Base-by-base conservation (phyloP, 2,888 invertebrate species). In the Schizaphis graminum region DNA sequence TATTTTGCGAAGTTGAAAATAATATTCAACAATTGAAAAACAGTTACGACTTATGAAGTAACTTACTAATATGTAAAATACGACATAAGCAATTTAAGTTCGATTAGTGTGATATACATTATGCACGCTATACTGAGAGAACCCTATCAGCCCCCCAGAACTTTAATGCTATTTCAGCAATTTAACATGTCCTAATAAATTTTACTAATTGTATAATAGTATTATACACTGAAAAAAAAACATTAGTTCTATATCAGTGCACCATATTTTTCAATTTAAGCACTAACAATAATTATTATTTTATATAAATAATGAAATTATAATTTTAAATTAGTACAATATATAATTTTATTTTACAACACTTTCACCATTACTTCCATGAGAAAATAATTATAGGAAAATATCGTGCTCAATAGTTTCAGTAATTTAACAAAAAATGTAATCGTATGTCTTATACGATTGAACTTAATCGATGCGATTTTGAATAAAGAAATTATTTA, bases 331-430 rank as follows among this genome's bases (percentile, higher is more conserved):
- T 89, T 44, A 28, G 28, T 57, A 44, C 3, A n/a, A 41, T 61
- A 61, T 44, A 57, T 35, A 35, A 61, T 89, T 61, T n/a, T 61
- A 16, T 61, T 61, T 57, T 44, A 89, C 44, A 57, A 35, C 44
- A 89, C 89, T 89, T 89, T 89, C 89, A 44, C 61, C 28, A 10
- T 57, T 26, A 21, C 26, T 61, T 89, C 28, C 16, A 44, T 16
- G 61, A 89, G 44, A 89, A 89, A 44, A 61, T 89, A 57, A 89
- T 61, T 47, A 61, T 10, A 44, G 47, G 16, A 28, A n/a, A 89
- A 28, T 61, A 35, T 61, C 44, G 89, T 89, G 89, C 28, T 89
- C 61, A 1, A 89, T 57, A 24, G 10, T 88, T 53, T 35, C 35
- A 53, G 53, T 35, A 88, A 88, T 53, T 35, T 41, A 85, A 44